Evolutionary conservation across 2,113 vertebrate species (phyloP).

Genomic region (Prietella phreatophila): DNA sequence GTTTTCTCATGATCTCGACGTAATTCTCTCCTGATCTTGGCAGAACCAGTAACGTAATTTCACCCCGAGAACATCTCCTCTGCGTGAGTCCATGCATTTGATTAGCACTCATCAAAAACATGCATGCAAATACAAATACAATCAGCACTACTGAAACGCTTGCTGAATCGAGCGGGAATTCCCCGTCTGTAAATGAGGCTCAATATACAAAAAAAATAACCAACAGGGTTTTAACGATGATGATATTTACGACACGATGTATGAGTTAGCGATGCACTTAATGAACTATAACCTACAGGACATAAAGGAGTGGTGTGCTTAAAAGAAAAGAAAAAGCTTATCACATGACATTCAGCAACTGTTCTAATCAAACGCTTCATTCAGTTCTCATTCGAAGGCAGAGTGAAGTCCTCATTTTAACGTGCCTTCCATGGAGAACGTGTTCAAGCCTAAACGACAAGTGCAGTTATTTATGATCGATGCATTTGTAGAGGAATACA

Average conservation of each 20-base stretch:
- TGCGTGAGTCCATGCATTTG: not conserved
- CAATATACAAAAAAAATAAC: not conserved
- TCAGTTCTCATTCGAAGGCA: not conserved
- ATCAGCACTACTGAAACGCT: not conserved
- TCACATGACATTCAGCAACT: not conserved
- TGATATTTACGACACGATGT: not conserved
- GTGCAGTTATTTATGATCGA: not conserved
- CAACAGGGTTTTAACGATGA: not conserved
- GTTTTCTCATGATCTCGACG: too few relatives aligned
- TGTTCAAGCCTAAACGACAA: not conserved
- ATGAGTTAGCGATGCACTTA: not conserved
- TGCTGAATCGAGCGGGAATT: not conserved
- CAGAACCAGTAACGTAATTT: too few relatives aligned
- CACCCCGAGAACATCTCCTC: too few relatives aligned
- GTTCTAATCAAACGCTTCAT: not conserved
- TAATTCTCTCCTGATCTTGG: too few relatives aligned
- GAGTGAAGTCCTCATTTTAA: not conserved
- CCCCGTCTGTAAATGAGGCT: not conserved
- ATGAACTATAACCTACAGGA: not conserved
- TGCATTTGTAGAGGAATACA: not conserved
- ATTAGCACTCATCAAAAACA: not conserved
- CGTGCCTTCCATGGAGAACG: not conserved
- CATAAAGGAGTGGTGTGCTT: not conserved
- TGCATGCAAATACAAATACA: not conserved
- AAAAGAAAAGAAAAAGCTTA: not conserved